phyloP scores from a whole-genome alignment of 2,797 vertebrate species.

The Orientallactaga sibirica region DNA sequence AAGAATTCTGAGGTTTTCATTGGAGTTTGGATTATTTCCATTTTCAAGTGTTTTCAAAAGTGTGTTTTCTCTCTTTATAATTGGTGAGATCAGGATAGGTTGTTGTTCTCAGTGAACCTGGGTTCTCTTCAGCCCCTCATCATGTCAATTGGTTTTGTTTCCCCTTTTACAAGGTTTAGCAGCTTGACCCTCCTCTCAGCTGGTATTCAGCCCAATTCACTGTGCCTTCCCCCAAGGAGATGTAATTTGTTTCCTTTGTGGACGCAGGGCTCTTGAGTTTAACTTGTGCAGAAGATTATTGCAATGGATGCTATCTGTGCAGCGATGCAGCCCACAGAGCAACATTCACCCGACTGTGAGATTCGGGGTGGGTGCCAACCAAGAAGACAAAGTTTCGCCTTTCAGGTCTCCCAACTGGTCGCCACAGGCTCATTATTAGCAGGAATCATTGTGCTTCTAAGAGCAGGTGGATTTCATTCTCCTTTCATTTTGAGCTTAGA shows the following conservation, averaged over 20 bases:
- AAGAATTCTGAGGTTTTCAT: background rate
- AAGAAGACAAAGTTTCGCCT: background rate
- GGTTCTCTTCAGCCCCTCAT: constrained; percentile 35
- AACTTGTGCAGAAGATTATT: background rate
- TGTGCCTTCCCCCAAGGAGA: constrained; percentile 10
- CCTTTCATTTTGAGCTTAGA: constrained; percentile 11
- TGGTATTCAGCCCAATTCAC: background rate
- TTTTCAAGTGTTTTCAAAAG: constrained; percentile 8
- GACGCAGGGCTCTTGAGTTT: background rate
- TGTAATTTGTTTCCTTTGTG: constrained; percentile 69
- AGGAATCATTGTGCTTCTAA: background rate
- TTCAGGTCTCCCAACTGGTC: background rate
- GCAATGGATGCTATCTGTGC: constrained; percentile 14
- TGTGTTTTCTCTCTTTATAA: background rate
- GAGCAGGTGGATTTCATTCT: constrained; percentile 25
- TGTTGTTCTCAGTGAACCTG: background rate
- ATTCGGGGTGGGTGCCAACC: background rate
- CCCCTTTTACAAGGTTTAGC: constrained; percentile 33
- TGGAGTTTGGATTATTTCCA: background rate
- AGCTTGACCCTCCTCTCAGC: background rate
- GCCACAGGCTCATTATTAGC: background rate
- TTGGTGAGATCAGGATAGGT: background rate
- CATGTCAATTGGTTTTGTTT: constrained; percentile 40
- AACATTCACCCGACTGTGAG: constrained; percentile 14
- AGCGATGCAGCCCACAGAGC: background rate